These are phyloP conservation scores for Myiopsitta monachus DNA, from an alignment of 2,113 vertebrate species.

Conservation along the genomic window DNA sequence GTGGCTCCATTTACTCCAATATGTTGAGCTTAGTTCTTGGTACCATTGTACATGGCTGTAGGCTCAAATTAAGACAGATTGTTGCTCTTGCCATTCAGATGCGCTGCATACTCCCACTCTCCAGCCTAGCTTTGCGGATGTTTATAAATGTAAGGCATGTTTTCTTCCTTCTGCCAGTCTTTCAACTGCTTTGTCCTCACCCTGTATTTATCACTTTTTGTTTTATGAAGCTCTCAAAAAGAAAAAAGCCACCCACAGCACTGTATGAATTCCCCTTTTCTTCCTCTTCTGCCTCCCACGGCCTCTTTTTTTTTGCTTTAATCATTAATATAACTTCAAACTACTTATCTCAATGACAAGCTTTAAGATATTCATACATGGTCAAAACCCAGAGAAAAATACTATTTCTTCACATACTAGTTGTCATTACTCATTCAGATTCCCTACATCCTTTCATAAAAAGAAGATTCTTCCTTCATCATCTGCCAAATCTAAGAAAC, in stretches of 20 bases:
- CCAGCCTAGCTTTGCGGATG: background rate
- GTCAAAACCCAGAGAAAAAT: background rate
- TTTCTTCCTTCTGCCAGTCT: background rate
- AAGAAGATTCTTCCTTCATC: constrained; percentile 42
- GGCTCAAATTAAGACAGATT: background rate
- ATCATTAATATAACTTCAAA: constrained; percentile 40
- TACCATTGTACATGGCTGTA: background rate
- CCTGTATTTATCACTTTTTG: constrained; percentile 13
- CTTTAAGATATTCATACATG: background rate
- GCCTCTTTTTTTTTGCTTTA: constrained; percentile 13
- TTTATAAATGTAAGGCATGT: background rate
- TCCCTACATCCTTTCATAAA: constrained; percentile 32
- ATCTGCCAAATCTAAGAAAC: background rate
- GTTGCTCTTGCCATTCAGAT: background rate
- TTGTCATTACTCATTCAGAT: constrained; percentile 31
- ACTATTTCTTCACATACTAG: background rate
- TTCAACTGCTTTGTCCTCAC: background rate
- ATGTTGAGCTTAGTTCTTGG: background rate
- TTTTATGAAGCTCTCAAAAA: constrained; percentile 14
- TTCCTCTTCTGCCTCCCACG: constrained; percentile 12
- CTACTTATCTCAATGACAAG: constrained; percentile 26
- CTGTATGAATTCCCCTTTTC: background rate
- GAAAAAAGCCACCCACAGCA: constrained; percentile 16
- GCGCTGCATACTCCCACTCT: background rate
- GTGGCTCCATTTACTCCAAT: background rate